Evolutionary conservation across 2,888 invertebrate genomes (phyloP), one percentile per base, ranked within the genome.

Genomic region (Agelastica alni): DNA sequence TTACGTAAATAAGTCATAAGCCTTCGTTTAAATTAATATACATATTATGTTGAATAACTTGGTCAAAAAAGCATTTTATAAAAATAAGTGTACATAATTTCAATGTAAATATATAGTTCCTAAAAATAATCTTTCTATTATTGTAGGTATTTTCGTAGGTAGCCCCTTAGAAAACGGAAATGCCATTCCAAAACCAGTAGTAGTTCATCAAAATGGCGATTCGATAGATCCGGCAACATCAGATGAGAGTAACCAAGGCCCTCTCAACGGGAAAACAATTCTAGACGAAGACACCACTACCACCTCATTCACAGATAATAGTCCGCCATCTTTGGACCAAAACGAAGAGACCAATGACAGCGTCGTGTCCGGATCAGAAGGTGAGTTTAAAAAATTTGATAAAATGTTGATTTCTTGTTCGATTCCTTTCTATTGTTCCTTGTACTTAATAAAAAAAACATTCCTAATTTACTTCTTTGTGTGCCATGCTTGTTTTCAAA

Each of bases 221-320:
- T 78, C 74, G 9, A 49, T 49, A 57, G 77, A 77, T 49, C 61
- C 66, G 7, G 73, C 77, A 59, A 77, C 77, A 56, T 85, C 85
- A 42, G 91, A 91, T 73, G 91, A 91, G 75, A 91, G 91, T 72
- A 90, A 90, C 76, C 84, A 87, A 62, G 91, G 89, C 73, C 64
- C 63, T 3, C 84, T 56, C n/a, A 63, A 56, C 43, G 61, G 59
- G 12, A 60, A 52, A 39, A 58, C 62, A 36, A 83, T 85, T 62
- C 80, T 85, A 54, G 85, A 86, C 68, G 87, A 84, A 71, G 88
- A 88, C 73, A 87, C 88, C 36, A 87, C 88, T 32, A 82, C 84
- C 63, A 86, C 87, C 57, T 88, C 88, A 16, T 87, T 85, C 77
- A 88, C 88, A 52, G 88, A 88, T 74, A 88, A 89, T 75, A 88